phyloP scores from a whole-genome alignment of 2,797 vertebrate genomes.

The Sciurus carolinensis region DNA sequence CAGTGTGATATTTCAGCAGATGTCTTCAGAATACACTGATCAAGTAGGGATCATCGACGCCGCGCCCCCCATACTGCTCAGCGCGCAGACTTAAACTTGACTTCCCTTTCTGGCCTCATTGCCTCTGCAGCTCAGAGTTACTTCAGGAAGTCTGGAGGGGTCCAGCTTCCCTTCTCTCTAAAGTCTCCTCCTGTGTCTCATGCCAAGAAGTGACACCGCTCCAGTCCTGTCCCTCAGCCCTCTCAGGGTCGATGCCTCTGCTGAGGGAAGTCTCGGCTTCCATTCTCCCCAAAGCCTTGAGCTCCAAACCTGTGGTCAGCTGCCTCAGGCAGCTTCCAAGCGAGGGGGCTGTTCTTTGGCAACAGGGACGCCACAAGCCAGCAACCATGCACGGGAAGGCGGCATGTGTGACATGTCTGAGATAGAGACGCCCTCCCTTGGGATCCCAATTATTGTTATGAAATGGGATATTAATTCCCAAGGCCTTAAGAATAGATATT shows the following conservation, averaged over 20 bases:
- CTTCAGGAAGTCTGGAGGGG: background rate
- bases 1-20: background rate
- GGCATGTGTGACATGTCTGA: background rate
- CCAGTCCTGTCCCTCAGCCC: slow-evolving; percentile 37
- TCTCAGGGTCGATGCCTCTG: background rate
- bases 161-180: background rate
- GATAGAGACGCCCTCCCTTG: background rate
- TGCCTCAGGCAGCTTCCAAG: background rate
- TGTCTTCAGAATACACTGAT: no score
- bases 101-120: background rate
- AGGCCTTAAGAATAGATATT: slow-evolving; percentile 44
- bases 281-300: background rate
- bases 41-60: accelerated
- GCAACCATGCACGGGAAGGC: background rate
- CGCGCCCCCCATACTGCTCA: background rate
- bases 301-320: background rate
- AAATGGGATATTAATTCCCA: background rate
- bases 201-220: slow-evolving; percentile 65
- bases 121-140: background rate
- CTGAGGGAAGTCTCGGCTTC: background rate
- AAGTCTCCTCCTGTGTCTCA: background rate
- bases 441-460: background rate
- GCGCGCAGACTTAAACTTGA: background rate
- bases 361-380: background rate
- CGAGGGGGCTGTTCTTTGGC: background rate